A percentile compares a stretch with the other conserved stretches of the same genome.
phyloP scores from a whole-genome alignment of 1,140 invertebrate species.

The Drosophila bipectinata region DNA sequence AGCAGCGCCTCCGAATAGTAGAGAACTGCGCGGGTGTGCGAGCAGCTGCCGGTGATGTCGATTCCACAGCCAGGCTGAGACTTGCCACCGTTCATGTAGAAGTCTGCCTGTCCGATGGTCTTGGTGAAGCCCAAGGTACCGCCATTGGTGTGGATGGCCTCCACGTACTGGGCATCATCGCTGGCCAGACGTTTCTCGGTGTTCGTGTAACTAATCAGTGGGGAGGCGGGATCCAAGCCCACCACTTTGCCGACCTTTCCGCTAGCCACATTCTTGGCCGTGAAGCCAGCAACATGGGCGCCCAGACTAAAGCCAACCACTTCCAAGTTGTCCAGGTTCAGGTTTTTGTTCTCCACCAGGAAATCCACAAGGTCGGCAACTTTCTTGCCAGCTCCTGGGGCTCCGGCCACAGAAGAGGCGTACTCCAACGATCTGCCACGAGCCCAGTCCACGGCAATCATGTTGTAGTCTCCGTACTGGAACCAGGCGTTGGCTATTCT shows the following conservation, averaged over 20 bases:
- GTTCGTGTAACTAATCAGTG: slow-evolving; percentile 82
- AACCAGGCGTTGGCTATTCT: slow-evolving; percentile 84
- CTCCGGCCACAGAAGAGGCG: slow-evolving; percentile 79
- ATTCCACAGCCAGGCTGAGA: slow-evolving; percentile 86
- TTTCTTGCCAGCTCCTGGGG: slow-evolving; percentile 57
- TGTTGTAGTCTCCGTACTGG: slow-evolving; percentile 83
- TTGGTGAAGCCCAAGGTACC: slow-evolving; percentile 84
- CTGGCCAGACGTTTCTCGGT: slow-evolving; percentile 86
- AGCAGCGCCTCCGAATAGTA: slow-evolving; percentile 75
- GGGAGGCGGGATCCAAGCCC: slow-evolving; percentile 85
- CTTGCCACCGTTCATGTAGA: slow-evolving; percentile 64
- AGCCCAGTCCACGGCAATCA: slow-evolving; percentile 88
- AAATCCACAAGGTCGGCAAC: slow-evolving; percentile 85
- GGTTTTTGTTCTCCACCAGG: slow-evolving; percentile 81
- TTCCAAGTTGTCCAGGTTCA: slow-evolving; percentile 85
- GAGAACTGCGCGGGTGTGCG: slow-evolving; percentile 67
- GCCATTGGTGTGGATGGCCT: slow-evolving; percentile 90
- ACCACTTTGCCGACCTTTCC: slow-evolving; percentile 75
- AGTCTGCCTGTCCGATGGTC: slow-evolving; percentile 59
- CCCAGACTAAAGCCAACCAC: slow-evolving; percentile 89
- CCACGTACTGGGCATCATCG: slow-evolving; percentile 88
- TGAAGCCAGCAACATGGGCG: slow-evolving; percentile 87
- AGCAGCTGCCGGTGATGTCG: slow-evolving; percentile 77
- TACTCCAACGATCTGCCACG: slow-evolving; percentile 84
- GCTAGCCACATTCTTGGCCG: slow-evolving; percentile 83